These are phyloP conservation scores for Larimichthys polyactis DNA, from an alignment of 2,113 vertebrate species.

Conservation along the genomic window DNA sequence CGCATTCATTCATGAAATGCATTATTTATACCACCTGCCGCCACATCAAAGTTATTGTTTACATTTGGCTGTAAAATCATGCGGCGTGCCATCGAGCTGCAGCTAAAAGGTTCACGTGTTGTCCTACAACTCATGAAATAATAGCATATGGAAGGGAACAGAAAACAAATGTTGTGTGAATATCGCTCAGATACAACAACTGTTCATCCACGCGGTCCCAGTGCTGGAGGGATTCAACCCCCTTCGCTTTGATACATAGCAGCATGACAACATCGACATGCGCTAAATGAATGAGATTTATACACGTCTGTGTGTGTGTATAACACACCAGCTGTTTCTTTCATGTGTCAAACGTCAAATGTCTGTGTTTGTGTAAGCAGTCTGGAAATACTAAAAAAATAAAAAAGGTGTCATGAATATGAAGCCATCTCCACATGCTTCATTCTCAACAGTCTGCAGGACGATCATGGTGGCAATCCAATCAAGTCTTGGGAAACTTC, in stretches of 20 bases:
- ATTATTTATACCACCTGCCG: conserved; percentile 75
- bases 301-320: conserved; percentile 3
- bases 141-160: conserved; percentile 24
- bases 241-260: conserved; percentile 36
- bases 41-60: conserved; percentile 75
- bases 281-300: conserved; percentile 34
- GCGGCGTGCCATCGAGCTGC: conserved; percentile 24
- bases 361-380: conserved; percentile 19
- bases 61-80: conserved; percentile 64
- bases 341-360: conserved; percentile 25
- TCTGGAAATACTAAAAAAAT: conserved; percentile 36
- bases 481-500: conserved; percentile 20
- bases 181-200: conserved; percentile 32
- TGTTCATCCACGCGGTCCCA: not conserved
- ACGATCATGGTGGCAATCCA: conserved; percentile 20
- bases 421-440: conserved; percentile 1
- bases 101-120: conserved; percentile 41
- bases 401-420: conserved; percentile 30
- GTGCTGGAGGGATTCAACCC: conserved; percentile 13
- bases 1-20: conserved; percentile 74
- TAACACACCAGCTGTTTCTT: conserved; percentile 68
- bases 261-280: conserved; percentile 36
- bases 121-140: conserved; percentile 17
- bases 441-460: conserved; percentile 33
- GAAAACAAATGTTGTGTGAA: conserved; percentile 35